Evolutionary conservation across 1,140 invertebrate species (phyloP), one percentile per base, ranked within the genome.

Genomic region (Branchinecta lynchi): DNA sequence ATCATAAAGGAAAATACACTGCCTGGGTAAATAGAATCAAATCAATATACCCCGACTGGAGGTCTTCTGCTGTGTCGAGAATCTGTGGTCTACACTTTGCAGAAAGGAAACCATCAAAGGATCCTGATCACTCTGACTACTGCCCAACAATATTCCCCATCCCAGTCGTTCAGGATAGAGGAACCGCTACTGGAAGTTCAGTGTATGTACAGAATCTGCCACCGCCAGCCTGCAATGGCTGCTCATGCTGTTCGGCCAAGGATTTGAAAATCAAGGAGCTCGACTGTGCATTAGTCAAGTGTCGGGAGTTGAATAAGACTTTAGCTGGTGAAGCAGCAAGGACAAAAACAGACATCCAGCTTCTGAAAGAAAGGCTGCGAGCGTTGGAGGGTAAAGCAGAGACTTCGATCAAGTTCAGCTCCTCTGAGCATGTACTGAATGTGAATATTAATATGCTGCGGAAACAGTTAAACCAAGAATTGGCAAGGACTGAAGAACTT

Each of bases 371-470:
- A 60, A 60, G 51, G 17, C 12, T 60, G 17, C 12, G 17, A 60
- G 17, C 51, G 3, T 60, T 60, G 12, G 51, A 60, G 17, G 51
- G 51, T 15, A 32, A 32, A 32, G 51, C 51, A 15, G 17, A 15
- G 6, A 60, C 51, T 3, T 32, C 32, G 5, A 32, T 32, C 32
- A 60, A 60, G 51, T 20, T 20, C 17, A 15, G 51, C 17, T 15
- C 12, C 12, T 15, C 51, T 60, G 51, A 60, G 51, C 51, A 60
- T 60, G 51, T 60, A 15, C 51, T 60, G 51, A 60, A 60, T 60
- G 51, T 60, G 12, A 60, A 60, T 20, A 60, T 60, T 20, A 60
- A 60, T 15, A 60, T 60, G 51, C 17, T 60, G 51, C 12, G 17
- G 2, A 60, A 60, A 60, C 51, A 60, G 17, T 60, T 60, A 20